Conservation (phyloP, 2,113 vertebrate species). For the Sylvietta virens region DNA sequence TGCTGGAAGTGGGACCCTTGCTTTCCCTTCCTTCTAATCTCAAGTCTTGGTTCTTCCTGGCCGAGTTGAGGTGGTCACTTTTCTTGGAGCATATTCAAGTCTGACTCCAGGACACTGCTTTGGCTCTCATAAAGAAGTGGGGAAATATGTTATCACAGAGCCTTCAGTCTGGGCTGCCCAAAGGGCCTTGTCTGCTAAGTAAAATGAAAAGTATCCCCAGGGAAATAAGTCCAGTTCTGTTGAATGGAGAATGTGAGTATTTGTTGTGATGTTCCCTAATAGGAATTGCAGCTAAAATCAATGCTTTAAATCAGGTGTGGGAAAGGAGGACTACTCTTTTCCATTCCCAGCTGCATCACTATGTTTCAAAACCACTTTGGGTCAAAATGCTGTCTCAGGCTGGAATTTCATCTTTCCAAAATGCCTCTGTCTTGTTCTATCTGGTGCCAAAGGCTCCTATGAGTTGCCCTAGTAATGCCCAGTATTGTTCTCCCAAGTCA, state of each 20-base stretch:
- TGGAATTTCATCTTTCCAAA: neutral
- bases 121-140: neutral
- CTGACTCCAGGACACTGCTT: neutral
- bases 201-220: neutral
- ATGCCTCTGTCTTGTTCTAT: neutral
- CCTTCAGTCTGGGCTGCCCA: neutral
- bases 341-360: neutral
- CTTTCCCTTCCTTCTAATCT: neutral
- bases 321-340: neutral
- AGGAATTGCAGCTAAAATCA: neutral
- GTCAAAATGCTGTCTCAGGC: neutral
- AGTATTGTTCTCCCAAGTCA: neutral
- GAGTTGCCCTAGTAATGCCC: neutral
- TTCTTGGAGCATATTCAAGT: neutral
- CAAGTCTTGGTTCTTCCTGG: neutral
- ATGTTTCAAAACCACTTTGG: neutral
- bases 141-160: neutral
- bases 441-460: neutral
- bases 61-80: neutral
- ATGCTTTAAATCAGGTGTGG: neutral
- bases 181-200: neutral
- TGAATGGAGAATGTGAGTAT: neutral
- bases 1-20: neutral
- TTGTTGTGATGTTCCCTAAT: neutral
- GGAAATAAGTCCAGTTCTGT: neutral